Conservation (phyloP, 1,140 invertebrate species). For the Pseudomyrmex flavicornis region DNA sequence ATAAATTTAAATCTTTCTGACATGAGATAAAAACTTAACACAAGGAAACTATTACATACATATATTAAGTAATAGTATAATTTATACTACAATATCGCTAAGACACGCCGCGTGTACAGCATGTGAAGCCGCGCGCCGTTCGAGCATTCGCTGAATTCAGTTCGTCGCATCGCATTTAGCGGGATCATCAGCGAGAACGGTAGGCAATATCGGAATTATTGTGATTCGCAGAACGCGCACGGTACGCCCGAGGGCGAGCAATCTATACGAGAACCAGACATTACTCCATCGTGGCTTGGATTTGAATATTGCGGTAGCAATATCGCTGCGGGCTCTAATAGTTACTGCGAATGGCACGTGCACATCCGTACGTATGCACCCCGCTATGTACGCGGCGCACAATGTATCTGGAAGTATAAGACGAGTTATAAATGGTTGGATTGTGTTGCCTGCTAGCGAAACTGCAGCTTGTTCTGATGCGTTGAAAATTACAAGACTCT, state of each 20-base stretch:
- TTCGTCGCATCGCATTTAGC: constrained; percentile 79
- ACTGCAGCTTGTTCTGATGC: constrained; percentile 31
- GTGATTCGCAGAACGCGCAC: constrained; percentile 79
- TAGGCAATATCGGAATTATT: constrained; percentile 85
- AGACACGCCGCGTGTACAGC: too few species aligned
- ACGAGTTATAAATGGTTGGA: constrained; percentile 62
- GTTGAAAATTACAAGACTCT: constrained; percentile 55
- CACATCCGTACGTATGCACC: constrained; percentile 63
- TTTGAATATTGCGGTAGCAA: constrained; percentile 84
- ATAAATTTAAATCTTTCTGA: too few species aligned
- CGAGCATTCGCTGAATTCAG: constrained; percentile 60
- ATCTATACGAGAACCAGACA: constrained; percentile 83
- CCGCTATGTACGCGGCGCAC: constrained; percentile 17
- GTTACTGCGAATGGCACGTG: constrained; percentile 82
- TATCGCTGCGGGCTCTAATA: constrained; percentile 83
- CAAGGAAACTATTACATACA: too few species aligned
- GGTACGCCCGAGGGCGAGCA: constrained; percentile 81
- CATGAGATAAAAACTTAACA: too few species aligned
- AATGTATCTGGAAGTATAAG: constrained; percentile 62
- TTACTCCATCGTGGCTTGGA: constrained; percentile 82
- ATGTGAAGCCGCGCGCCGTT: constrained; percentile 13
- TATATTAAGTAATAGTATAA: background rate
- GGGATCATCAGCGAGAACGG: constrained; percentile 82
- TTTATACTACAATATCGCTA: background rate
- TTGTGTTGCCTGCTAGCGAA: constrained; percentile 57